Evolutionary conservation across 2,888 invertebrate genomes (phyloP), one percentile per base, ranked within the genome.

Genomic region (Noctua comes): DNA sequence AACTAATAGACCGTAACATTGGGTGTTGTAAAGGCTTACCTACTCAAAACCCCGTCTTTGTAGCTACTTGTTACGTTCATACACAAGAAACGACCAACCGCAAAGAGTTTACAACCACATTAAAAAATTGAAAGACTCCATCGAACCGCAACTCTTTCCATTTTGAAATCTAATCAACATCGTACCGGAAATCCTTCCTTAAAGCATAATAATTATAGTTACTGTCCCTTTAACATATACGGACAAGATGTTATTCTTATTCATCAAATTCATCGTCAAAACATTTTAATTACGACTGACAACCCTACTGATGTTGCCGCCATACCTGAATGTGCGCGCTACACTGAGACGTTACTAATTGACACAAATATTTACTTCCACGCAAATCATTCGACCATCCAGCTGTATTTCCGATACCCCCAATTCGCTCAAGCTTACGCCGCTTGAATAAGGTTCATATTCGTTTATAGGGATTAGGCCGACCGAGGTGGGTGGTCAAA

Each of bases 331-430:
- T 79, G 18, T 79, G 13, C 16, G 51, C 43, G 36, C 27, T 66
- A 70, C 21, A 75, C 21, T 59, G 59, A 68, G 57, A 80, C 5
- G 57, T 31, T 21, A 4, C 89, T 93, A 92, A 92, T 92, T 90
- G 90, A 86, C 81, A 89, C 89, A 91, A 94, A 93, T 92, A 93
- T 92, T 93, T 90, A 89, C 91, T 83, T 75, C 59, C 51, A 81
- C 83, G 77, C 77, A 80, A 84, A 80, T 79, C 59, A 88, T 87
- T 83, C 85, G 76, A 75, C 77, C 88, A 84, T 83, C 88, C 86
- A 86, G 76, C 77, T 89, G 76, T 87, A 78, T 86, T 82, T 84
- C 85, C 81, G 73, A 74, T 43, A 65, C 2, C 46, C 21, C 6
- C 43, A 51, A 51, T 59, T 48, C 10, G 11, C 24, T 48, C 10